Percentiles rank a stretch among this genome's conserved stretches.
These are phyloP conservation scores for Palythoa caribaeorum DNA, from an alignment of 92 coral and sea anemone genomes.

Conservation along the genomic window DNA sequence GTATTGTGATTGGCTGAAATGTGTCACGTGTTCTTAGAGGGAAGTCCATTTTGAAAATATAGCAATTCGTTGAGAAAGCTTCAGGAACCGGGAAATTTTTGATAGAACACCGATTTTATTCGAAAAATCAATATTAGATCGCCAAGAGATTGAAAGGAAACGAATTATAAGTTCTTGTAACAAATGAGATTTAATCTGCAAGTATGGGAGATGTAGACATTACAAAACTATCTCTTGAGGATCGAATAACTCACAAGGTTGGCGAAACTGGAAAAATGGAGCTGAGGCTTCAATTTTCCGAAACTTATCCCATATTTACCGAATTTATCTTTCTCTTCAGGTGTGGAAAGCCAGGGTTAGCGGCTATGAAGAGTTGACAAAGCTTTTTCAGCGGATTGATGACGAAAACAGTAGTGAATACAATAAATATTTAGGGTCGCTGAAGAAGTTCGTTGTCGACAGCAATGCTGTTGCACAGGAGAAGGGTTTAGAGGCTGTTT, in stretches of 20 bases:
- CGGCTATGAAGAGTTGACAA: conserved; percentile 91
- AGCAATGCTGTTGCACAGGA: conserved; percentile 98
- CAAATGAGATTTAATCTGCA: conserved; percentile 15
- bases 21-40: conserved; percentile 75
- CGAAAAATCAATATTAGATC: not conserved
- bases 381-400: conserved; percentile 76
- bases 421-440: conserved; percentile 84
- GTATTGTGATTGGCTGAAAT: conserved; percentile 76
- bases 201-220: conserved; percentile 93
- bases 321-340: conserved; percentile 53
- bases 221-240: conserved; percentile 89
- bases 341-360: conserved; percentile 99
- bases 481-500: conserved; percentile 92
- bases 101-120: not conserved
- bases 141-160: not conserved
- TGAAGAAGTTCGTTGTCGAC: conserved; percentile 97
- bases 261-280: not conserved
- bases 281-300: conserved; percentile 24
- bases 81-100: conserved; percentile 34
- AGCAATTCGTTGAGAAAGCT: conserved; percentile 44
- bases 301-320: not conserved
- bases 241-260: conserved; percentile 89
- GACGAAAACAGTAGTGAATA: conserved; percentile 91
- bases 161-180: not conserved
- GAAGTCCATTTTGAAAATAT: conserved; percentile 85